Percentiles rank a stretch among this genome's conserved stretches.
These are phyloP conservation scores for Lerema accius DNA, from an alignment of 1,140 invertebrate species.

Conservation along the genomic window DNA sequence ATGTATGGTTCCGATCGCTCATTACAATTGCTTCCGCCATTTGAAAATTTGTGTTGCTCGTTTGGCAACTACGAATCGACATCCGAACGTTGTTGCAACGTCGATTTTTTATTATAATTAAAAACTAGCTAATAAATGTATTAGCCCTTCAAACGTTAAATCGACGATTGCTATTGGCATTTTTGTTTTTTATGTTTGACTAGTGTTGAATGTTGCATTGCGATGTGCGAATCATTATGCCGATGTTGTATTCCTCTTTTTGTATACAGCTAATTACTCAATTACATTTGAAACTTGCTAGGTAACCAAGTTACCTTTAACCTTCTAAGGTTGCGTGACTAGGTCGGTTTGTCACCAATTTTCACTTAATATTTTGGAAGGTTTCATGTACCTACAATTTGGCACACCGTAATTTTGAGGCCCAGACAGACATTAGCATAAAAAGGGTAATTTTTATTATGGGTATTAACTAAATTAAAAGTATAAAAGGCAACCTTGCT, in stretches of 20 bases:
- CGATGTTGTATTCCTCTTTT: too few relatives aligned
- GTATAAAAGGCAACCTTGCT: too few relatives aligned
- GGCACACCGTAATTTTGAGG: too few relatives aligned
- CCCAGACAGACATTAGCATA: too few relatives aligned
- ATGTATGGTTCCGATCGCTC: conserved; percentile 39
- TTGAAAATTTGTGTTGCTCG: conserved; percentile 30
- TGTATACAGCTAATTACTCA: not conserved
- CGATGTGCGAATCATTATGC: not conserved
- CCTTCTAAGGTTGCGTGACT: too few relatives aligned
- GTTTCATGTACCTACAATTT: too few relatives aligned
- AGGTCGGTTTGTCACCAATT: too few relatives aligned
- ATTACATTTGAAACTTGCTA: not conserved
- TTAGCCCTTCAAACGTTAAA: conserved; percentile 3
- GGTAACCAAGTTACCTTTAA: not conserved
- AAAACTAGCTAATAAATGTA: conserved; percentile 7
- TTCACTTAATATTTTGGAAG: too few relatives aligned
- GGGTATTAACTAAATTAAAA: too few relatives aligned
- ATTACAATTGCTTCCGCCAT: conserved; percentile 41
- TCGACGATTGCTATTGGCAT: not conserved
- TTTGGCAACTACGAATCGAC: conserved; percentile 26
- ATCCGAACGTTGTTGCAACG: conserved; percentile 26
- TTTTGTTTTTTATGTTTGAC: not conserved
- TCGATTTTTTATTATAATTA: conserved; percentile 15
- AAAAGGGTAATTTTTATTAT: too few relatives aligned
- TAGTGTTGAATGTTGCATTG: not conserved